Percentiles rank a stretch among this genome's conserved stretches.
phyloP scores from a whole-genome alignment of 2,797 vertebrate species.

The Poecilia wingei region DNA sequence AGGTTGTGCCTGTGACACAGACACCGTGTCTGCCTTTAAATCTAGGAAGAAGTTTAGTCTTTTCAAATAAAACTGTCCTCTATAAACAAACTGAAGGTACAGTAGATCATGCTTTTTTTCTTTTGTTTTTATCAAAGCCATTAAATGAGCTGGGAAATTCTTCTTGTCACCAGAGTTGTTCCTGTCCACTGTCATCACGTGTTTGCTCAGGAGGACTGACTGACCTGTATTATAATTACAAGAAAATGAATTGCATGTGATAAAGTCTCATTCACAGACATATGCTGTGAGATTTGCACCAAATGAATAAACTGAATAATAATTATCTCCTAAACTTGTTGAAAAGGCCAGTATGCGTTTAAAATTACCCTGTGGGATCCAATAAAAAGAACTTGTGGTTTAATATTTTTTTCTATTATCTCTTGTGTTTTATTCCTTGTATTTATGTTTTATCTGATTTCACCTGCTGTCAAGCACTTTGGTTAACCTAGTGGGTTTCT shows the following conservation, averaged over 20 bases:
- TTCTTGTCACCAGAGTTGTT: background rate
- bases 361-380: background rate
- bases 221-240: background rate
- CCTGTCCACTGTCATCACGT: background rate
- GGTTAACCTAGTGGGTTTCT: too few species aligned
- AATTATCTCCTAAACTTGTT: background rate
- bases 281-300: background rate
- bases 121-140: background rate
- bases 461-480: too few species aligned
- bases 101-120: too few species aligned
- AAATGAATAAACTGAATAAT: background rate
- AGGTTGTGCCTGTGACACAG: background rate
- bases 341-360: background rate
- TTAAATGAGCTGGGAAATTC: background rate
- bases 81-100: background rate
- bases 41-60: background rate
- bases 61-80: background rate
- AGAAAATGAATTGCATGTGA: background rate
- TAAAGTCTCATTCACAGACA: background rate
- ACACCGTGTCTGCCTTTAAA: background rate
- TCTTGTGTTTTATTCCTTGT: too few species aligned
- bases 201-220: slow-evolving; percentile 1
- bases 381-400: background rate
- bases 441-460: too few species aligned
- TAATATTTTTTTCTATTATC: too few species aligned